Evolutionary conservation across 2,888 invertebrate genomes (phyloP).

Genomic region (Drosophila mayaguana): DNA sequence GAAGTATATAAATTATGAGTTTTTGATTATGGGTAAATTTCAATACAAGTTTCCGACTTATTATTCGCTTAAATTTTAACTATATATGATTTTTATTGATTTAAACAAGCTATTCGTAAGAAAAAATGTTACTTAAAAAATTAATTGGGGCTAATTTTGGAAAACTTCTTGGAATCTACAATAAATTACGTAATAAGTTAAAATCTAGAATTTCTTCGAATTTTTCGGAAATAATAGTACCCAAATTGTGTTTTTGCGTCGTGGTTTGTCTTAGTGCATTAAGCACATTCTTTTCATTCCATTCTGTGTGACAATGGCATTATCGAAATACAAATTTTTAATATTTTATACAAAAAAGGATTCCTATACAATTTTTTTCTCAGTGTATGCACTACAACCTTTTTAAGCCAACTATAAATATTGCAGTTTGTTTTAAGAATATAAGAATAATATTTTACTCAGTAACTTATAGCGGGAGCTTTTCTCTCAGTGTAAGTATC

Average conservation of each 20-base stretch:
- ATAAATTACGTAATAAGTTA: no score
- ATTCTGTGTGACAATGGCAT: no score
- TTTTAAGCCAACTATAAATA: background rate
- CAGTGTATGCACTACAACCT: background rate
- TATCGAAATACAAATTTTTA: background rate
- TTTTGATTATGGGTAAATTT: no score
- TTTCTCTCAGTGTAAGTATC: background rate
- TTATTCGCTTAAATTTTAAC: no score
- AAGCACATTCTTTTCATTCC: no score
- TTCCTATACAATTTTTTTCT: background rate
- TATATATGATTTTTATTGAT: no score
- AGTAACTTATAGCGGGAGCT: background rate
- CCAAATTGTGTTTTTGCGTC: background rate
- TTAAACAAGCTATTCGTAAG: no score
- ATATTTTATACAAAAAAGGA: no score
- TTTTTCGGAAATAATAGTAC: background rate
- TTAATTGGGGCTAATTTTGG: no score
- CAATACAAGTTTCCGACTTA: no score
- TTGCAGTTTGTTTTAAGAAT: fast-evolving
- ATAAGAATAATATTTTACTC: background rate
- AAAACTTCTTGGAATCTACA: background rate
- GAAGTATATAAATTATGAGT: no score
- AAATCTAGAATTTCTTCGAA: background rate
- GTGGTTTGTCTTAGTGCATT: background rate
- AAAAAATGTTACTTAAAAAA: no score